Percentiles rank a stretch among this genome's conserved stretches.
These are phyloP conservation scores for Deroptyus accipitrinus DNA, from an alignment of 2,113 vertebrate species.

Conservation along the genomic window DNA sequence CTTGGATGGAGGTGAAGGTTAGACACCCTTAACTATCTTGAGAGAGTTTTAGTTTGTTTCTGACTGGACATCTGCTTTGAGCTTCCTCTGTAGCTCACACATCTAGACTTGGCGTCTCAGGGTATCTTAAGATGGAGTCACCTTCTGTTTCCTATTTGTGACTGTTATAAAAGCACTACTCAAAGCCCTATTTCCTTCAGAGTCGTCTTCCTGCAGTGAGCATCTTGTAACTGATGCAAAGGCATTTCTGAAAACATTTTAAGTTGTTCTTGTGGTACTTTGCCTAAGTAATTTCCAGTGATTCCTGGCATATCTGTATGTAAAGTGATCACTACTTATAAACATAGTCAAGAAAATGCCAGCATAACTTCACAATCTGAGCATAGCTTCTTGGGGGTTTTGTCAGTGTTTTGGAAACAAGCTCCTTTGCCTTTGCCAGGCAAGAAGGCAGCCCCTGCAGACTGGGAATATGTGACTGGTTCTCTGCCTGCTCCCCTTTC, in stretches of 20 bases:
- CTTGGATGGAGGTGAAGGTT: neutral
- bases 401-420: slow-evolving; percentile 52
- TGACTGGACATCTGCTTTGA: neutral
- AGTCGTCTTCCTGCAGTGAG: neutral
- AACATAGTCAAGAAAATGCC: slow-evolving; percentile 46
- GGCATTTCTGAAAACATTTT: neutral
- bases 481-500: neutral
- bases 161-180: neutral
- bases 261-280: neutral
- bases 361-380: neutral
- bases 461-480: neutral
- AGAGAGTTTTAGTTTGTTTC: neutral
- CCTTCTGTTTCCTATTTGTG: neutral
- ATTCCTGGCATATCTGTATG: neutral
- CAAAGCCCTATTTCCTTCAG: neutral
- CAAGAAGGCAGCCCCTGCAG: neutral
- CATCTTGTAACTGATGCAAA: neutral
- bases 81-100: neutral
- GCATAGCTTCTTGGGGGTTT: neutral
- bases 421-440: slow-evolving; percentile 5
- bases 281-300: slow-evolving; percentile 23
- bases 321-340: neutral
- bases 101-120: neutral
- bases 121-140: neutral
- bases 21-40: neutral